Evolutionary conservation across 2,113 vertebrate genomes (phyloP), one percentile per base, ranked within the genome.

Genomic region (Tenebrosternarchus preto): DNA sequence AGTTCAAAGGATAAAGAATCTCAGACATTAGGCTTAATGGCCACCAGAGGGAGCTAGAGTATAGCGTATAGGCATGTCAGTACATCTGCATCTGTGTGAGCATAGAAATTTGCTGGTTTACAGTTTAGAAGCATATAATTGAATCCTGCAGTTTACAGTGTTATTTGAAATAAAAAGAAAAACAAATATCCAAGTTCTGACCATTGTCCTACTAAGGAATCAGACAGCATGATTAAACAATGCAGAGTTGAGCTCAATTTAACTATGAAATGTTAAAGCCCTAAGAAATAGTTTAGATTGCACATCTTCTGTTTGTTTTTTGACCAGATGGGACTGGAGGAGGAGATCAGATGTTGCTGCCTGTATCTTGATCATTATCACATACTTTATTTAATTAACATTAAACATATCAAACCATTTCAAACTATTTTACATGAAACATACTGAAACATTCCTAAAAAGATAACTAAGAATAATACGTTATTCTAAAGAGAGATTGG

Each of bases 11-110:
- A 27, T 76, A 12, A 36, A 53, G 4, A 66, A 77, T n/a, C 33
- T 70, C 59, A 64, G 3, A 9, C 59, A 20, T 66, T 15, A 66
- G 31, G 63, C 19, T 12, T 68, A 39, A 27, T 11, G 29, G 24
- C 84, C 89, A 90, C 55, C 29, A 90, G 91, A 75, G 85, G 89
- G 85, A 82, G 83, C 77, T 73, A 74, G 1, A 85, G 74, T 81
- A 85, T 79, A 87, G 43, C n/a, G 20, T 24, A 8, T 67, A 24
- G 61, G 33, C 43, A 0, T 39, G 19, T 33, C 33, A 31, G 46
- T 2, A 46, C 50, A 29, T 36, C 24, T 33, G 6, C 8, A 3
- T 43, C 39, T 27, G 57, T 70, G 2, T 24, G 2, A 36, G 39
- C n/a, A 63, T 20, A 33, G 11, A 53, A 53, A 53, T 27, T 5